Base-by-base conservation (phyloP, 2,797 vertebrate species). In the Chrysocyon brachyurus region DNA sequence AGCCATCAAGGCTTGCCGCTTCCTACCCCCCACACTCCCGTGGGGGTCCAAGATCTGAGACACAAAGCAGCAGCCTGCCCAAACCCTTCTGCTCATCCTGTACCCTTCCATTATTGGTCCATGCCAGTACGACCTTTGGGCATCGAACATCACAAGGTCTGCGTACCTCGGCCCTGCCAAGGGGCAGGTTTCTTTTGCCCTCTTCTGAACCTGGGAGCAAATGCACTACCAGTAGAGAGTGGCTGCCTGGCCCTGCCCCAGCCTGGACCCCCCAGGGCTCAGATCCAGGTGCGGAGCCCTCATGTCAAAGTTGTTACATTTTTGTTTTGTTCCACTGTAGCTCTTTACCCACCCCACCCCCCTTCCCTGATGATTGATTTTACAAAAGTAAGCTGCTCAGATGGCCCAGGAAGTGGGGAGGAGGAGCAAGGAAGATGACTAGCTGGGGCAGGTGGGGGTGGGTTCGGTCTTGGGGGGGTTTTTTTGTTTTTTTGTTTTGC, bases 351-450 rank as follows among this genome's bases (percentile, higher is more conserved):
- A 36, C 36, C 40, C 24, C 26, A 11, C 4, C 8, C 14, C 68
- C 87, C 72, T 87, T 86, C 59, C 79, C 75, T 96, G 81, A 83
- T 83, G 49, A 94, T 68, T 96, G 88, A 87, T 96, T 95, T 97
- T 94, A 66, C 31, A 91, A 72, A 95, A 95, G 73, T 7, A 92
- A 98, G 96, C 98, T 97, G 95, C 97, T 97, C 64, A 85, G 73
- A 87, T 95, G 92, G 87, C 82, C 78, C 91, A 75, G 49, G 36
- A 31, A 56, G 57, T 63, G 57, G 40, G 68, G 93, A 70, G 86
- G 81, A 87, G 72, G 91, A 68, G 73, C 22, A n/a, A 83, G 96
- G 81, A 66, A 75, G 77, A 79, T 3, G 6, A 56, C 46, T 49
- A n/a, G 33, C 61, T 46, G 31, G 59, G 59, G 52, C n/a, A 46